Conservation (phyloP, 2,888 invertebrate genomes). For the Resseliella maxima region DNA sequence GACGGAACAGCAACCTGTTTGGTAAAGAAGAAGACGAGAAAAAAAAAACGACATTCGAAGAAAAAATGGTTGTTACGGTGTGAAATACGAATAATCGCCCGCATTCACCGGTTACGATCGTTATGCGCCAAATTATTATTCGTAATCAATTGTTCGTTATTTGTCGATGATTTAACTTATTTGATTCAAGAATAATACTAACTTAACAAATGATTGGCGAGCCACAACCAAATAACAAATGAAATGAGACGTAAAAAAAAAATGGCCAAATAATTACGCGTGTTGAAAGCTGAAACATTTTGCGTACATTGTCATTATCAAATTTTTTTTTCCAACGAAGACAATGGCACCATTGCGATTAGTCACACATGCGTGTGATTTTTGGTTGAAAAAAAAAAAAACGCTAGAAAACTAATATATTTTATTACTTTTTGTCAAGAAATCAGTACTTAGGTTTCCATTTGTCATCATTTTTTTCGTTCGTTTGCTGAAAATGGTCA, state of each 20-base stretch:
- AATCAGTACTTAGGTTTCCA: background rate
- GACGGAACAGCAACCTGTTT: background rate
- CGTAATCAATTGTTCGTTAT: background rate
- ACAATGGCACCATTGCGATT: too few species aligned
- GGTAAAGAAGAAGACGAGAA: background rate
- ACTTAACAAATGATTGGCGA: background rate
- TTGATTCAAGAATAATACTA: background rate
- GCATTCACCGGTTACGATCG: background rate
- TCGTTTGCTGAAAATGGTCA: background rate
- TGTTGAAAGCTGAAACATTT: background rate
- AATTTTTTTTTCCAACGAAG: too few species aligned
- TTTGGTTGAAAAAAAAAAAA: background rate
- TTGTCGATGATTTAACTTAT: background rate
- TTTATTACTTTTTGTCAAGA: background rate
- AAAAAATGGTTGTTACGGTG: too few species aligned
- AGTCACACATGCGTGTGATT: background rate
- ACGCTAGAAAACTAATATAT: background rate
- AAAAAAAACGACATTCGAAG: background rate
- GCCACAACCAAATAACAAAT: background rate
- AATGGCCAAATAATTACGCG: slow-evolving; percentile 16
- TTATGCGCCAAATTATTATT: background rate
- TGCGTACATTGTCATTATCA: background rate
- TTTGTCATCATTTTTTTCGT: background rate
- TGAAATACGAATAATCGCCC: too few species aligned
- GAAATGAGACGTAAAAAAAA: too few species aligned